Evolutionary conservation across 92 coral and sea anemone genomes (phyloP).

Genomic region (Pocillopora meandrina): DNA sequence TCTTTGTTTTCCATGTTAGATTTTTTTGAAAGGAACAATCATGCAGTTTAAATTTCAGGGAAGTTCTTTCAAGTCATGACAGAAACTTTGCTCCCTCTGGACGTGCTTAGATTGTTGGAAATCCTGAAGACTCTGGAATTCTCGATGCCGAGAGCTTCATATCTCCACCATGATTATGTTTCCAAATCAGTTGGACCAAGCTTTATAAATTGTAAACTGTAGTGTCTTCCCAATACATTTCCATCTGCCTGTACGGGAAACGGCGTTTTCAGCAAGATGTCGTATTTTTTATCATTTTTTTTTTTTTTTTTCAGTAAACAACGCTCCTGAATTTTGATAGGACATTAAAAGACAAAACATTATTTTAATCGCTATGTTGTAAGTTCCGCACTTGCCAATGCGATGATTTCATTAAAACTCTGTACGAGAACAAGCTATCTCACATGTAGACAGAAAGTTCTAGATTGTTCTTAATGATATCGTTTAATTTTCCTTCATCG

Average conservation of each 20-base stretch:
- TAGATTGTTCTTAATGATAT: no score
- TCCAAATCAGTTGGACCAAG: not conserved
- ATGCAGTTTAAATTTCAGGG: not conserved
- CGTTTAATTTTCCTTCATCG: no score
- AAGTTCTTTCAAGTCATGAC: not conserved
- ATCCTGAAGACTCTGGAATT: not conserved
- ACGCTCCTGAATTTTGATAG: not conserved
- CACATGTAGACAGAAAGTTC: no score
- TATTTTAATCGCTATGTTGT: not conserved
- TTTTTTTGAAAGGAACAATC: not conserved
- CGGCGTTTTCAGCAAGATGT: not conserved
- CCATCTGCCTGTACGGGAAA: not conserved
- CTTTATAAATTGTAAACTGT: not conserved
- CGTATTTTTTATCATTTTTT: not conserved
- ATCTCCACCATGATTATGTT: not conserved
- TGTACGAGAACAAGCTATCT: no score
- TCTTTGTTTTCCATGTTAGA: not conserved
- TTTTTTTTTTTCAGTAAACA: not conserved
- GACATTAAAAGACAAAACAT: not conserved
- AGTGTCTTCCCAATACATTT: not conserved
- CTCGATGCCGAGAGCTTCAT: not conserved
- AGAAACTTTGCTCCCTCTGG: not conserved
- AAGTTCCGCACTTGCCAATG: not conserved
- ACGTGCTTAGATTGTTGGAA: not conserved
- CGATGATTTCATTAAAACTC: not conserved